These are phyloP conservation scores for Hemiprocne comata DNA, from an alignment of 2,113 vertebrate genomes.

Conservation along the genomic window DNA sequence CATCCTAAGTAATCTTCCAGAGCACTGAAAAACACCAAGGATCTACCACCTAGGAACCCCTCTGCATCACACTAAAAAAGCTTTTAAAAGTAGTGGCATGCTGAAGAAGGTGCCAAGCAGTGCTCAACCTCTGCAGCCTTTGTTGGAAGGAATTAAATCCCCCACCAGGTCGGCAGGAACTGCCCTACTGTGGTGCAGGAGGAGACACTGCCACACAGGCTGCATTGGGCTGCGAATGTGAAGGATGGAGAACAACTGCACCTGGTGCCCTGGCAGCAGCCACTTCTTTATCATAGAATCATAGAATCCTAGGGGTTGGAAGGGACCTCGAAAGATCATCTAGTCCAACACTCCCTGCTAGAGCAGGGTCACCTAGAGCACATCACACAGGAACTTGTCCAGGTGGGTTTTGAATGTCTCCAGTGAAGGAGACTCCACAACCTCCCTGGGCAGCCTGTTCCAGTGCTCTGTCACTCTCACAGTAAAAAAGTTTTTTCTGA, in stretches of 20 bases:
- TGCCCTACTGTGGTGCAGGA: neutral
- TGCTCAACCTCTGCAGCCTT: accelerated
- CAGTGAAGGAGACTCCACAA: too few species aligned
- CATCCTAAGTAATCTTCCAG: neutral
- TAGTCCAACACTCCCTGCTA: too few species aligned
- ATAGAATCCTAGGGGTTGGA: too few species aligned
- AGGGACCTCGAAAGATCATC: too few species aligned
- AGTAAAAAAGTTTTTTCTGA: too few species aligned
- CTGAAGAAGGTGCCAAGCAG: neutral
- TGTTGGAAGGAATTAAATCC: neutral
- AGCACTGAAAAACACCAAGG: neutral
- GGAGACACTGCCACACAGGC: neutral
- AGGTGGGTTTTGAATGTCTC: too few species aligned
- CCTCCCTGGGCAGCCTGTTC: too few species aligned
- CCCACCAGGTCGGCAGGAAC: neutral
- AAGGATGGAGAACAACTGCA: neutral
- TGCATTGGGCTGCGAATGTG: neutral
- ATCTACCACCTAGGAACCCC: neutral
- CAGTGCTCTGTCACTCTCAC: too few species aligned
- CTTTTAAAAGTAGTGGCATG: neutral
- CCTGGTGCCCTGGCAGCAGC: neutral
- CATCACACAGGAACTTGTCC: too few species aligned
- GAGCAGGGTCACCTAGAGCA: too few species aligned
- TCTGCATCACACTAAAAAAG: accelerated
- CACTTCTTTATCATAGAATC: too few species aligned